phyloP scores from a whole-genome alignment of 2,113 vertebrate genomes.

The Mastomys natalensis region DNA sequence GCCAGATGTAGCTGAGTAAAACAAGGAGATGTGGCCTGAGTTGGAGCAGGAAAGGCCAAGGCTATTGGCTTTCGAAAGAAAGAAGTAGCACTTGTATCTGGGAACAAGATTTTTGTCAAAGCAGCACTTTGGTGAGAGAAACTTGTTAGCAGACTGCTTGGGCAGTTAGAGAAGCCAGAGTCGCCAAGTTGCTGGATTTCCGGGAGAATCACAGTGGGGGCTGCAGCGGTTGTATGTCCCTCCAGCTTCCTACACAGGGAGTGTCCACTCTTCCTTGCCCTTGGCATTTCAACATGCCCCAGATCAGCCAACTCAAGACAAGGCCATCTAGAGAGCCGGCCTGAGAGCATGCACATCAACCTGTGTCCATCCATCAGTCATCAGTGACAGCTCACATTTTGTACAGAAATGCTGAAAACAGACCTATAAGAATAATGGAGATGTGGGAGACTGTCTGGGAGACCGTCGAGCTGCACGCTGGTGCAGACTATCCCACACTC shows the following conservation, averaged over 20 bases:
- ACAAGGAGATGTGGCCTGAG: not conserved
- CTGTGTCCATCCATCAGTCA: not conserved
- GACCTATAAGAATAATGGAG: not conserved
- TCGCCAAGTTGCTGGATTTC: accelerated
- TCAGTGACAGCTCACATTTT: not conserved
- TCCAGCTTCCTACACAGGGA: too few relatives aligned
- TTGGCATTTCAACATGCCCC: not conserved
- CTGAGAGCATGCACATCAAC: not conserved
- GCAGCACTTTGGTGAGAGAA: not conserved
- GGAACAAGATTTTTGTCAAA: not conserved
- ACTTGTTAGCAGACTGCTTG: not conserved
- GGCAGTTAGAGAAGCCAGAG: not conserved
- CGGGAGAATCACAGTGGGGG: not conserved
- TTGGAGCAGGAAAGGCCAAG: not conserved
- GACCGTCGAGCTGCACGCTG: not conserved
- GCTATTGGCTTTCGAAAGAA: constrained; percentile 42
- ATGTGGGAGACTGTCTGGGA: not conserved
- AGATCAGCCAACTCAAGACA: not conserved
- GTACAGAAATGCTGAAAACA: not conserved
- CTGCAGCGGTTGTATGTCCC: not conserved
- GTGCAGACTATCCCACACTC: too few relatives aligned
- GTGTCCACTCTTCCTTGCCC: not conserved
- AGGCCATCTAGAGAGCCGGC: not conserved
- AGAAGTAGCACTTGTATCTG: not conserved
- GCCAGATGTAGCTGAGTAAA: constrained; percentile 27